These are phyloP conservation scores for Drosophila kohkoa DNA, from an alignment of 1,140 invertebrate genomes.

Conservation along the genomic window DNA sequence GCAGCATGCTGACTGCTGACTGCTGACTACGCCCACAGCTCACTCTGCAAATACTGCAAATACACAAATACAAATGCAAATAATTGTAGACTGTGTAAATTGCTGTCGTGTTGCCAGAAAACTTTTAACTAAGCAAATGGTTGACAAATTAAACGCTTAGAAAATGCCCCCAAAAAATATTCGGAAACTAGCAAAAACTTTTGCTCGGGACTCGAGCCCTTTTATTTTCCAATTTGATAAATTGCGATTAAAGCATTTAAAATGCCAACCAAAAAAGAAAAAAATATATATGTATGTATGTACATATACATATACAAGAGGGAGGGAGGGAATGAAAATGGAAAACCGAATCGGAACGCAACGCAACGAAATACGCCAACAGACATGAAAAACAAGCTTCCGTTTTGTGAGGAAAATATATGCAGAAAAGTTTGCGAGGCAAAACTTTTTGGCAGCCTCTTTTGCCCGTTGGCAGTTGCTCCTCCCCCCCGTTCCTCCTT, in stretches of 20 bases:
- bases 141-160: constrained; percentile 77
- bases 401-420: constrained; percentile 78
- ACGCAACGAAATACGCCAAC: constrained; percentile 64
- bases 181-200: constrained; percentile 25
- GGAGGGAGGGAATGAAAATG: constrained; percentile 53
- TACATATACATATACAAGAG: not conserved
- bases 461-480: constrained; percentile 33
- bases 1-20: constrained; percentile 9
- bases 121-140: constrained; percentile 69
- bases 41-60: no score
- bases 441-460: constrained; percentile 76
- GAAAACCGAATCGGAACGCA: constrained; percentile 46
- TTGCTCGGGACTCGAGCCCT: constrained; percentile 26
- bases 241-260: constrained; percentile 81
- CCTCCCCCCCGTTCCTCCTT: not conserved
- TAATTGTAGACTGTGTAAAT: constrained; percentile 8
- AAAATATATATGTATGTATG: not conserved
- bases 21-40: not conserved
- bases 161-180: constrained; percentile 41
- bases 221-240: constrained; percentile 75
- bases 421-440: constrained; percentile 78
- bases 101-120: constrained; percentile 26
- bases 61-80: not conserved
- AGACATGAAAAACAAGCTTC: constrained; percentile 80
- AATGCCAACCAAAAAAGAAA: constrained; percentile 28